Evolutionary conservation across 2,888 invertebrate species (phyloP).

Genomic region (Terebella lapidaria): DNA sequence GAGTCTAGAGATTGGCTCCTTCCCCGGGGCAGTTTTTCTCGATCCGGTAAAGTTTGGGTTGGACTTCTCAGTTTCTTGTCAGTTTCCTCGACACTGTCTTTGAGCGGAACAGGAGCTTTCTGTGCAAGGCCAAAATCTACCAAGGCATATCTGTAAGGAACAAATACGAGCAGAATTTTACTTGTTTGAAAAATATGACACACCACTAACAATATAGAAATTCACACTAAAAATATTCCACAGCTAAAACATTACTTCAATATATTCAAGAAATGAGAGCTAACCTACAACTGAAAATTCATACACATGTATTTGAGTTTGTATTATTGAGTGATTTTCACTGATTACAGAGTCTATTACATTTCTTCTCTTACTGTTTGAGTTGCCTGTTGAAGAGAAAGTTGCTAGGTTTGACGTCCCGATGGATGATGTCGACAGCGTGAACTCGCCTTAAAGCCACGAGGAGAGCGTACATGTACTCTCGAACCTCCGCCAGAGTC

Average conservation of each 20-base stretch:
- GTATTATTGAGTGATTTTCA: too few species aligned
- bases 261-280: too few species aligned
- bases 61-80: too few species aligned
- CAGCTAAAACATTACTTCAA: too few species aligned
- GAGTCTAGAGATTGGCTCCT: too few species aligned
- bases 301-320: not conserved
- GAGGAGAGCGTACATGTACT: constrained; percentile 77
- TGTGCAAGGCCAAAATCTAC: constrained; percentile 90
- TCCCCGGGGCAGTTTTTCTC: too few species aligned
- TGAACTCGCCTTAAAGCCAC: constrained; percentile 76
- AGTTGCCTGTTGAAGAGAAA: constrained; percentile 74
- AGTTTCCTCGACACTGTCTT: not conserved
- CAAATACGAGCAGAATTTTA: too few species aligned
- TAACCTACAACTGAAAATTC: not conserved
- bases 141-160: constrained; percentile 58
- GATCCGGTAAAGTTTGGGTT: too few species aligned
- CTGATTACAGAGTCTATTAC: not conserved
- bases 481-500: constrained; percentile 61
- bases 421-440: constrained; percentile 76
- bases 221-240: too few species aligned
- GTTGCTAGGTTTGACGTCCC: constrained; percentile 88
- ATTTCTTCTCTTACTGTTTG: constrained; percentile 6
- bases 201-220: too few species aligned
- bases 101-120: constrained; percentile 34
- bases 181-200: too few species aligned